A percentile compares a stretch with the other conserved stretches of the same genome.
Evolutionary conservation across 2,888 invertebrate genomes (phyloP).

Genomic region (Silvanus unidentatus): DNA sequence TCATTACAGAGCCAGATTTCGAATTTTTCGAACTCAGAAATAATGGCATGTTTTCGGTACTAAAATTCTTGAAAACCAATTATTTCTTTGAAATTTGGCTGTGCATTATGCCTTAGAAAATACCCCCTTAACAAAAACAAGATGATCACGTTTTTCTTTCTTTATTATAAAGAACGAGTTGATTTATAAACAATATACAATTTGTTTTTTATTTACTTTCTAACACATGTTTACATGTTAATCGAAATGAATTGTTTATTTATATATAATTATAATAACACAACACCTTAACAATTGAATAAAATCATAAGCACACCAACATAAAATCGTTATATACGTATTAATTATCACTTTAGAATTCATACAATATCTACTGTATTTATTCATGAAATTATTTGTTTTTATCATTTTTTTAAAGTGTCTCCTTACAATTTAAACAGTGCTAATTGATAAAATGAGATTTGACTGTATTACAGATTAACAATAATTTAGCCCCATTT

Average conservation of each 20-base stretch:
- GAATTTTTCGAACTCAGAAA: no score
- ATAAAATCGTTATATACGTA: conserved; percentile 8
- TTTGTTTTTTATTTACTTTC: background rate
- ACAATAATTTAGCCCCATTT: no score
- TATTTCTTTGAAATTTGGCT: no score
- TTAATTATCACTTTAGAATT: conserved; percentile 15
- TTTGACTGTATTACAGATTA: no score
- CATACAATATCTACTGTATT: background rate
- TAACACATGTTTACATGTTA: no score
- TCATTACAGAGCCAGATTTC: no score
- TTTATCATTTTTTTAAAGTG: background rate
- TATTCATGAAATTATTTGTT: no score
- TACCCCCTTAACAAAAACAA: no score
- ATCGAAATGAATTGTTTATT: conserved; percentile 5
- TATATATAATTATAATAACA: conserved; percentile 9
- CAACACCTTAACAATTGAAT: conserved; percentile 12
- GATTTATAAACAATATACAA: conserved; percentile 16
- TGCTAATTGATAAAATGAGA: no score
- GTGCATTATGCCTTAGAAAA: no score
- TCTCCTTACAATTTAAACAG: background rate
- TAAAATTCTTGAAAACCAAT: no score
- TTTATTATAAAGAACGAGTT: conserved; percentile 18
- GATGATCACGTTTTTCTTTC: conserved; percentile 10
- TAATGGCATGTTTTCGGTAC: no score
- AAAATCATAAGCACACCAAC: conserved; percentile 14